Evolutionary conservation across 2,113 vertebrate genomes (phyloP).

Genomic region (Psilopogon haemacephalus): DNA sequence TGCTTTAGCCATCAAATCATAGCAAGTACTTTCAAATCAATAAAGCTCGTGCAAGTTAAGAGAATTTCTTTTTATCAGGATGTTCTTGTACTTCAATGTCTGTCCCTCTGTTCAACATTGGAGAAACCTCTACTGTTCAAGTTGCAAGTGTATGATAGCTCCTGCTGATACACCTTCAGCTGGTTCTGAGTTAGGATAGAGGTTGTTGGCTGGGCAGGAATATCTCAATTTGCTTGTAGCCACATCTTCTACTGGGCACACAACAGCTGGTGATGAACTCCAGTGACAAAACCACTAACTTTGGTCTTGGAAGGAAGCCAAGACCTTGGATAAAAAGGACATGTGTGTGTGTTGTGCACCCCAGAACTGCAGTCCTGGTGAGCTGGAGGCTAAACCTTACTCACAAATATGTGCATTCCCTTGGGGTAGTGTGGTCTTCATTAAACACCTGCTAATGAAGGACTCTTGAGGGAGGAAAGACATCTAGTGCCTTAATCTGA

Average conservation of each 20-base stretch:
- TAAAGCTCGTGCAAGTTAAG: neutral
- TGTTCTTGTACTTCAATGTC: neutral
- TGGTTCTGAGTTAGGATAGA: neutral
- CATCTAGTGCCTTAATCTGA: neutral
- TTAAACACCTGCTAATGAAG: neutral
- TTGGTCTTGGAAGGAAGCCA: neutral
- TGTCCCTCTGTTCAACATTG: neutral
- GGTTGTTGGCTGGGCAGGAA: neutral
- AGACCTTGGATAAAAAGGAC: neutral
- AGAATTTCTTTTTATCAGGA: neutral
- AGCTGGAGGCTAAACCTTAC: neutral
- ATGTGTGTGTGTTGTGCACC: neutral
- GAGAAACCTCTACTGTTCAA: neutral
- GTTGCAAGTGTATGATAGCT: neutral
- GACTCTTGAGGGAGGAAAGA: neutral
- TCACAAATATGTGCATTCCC: fast-evolving
- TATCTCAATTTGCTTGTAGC: neutral
- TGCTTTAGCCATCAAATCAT: neutral
- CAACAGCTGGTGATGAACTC: neutral
- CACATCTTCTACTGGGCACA: neutral
- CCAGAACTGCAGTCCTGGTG: too few species aligned
- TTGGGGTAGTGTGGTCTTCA: fast-evolving
- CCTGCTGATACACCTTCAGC: neutral
- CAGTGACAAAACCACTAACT: neutral
- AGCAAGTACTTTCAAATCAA: neutral